Percentiles rank a stretch among this genome's conserved stretches.
Conservation (phyloP, 2,113 vertebrate genomes). For the Cercocebus atys region DNA sequence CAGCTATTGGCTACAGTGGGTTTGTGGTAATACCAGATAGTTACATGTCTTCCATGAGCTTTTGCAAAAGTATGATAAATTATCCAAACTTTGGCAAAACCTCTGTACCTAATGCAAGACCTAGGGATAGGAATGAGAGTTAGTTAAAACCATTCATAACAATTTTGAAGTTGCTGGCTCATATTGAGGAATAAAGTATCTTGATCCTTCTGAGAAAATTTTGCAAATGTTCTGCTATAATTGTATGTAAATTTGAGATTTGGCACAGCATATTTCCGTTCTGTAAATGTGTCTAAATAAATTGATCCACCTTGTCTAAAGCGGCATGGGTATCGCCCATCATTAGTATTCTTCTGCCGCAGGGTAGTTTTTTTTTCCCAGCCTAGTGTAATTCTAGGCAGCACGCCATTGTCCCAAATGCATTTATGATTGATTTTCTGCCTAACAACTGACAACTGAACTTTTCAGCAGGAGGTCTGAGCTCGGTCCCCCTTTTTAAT, state of each 20-base stretch:
- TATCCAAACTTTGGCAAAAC: neutral
- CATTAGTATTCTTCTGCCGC: conserved; percentile 37
- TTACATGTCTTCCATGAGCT: neutral
- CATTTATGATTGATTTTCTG: conserved; percentile 80
- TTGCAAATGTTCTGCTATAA: conserved; percentile 49
- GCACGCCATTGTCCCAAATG: conserved; percentile 60
- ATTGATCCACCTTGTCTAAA: conserved; percentile 53
- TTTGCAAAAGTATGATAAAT: neutral
- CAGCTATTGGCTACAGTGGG: neutral
- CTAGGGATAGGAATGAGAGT: neutral
- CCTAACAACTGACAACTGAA: conserved; percentile 74
- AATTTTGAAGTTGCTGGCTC: conserved; percentile 41
- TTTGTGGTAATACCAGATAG: neutral
- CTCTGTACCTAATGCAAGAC: neutral
- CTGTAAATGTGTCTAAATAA: conserved; percentile 58
- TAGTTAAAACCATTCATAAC: neutral
- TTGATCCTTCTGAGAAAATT: conserved; percentile 48
- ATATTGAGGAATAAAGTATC: neutral
- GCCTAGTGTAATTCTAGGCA: conserved; percentile 57
- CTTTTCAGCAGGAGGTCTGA: conserved; percentile 67
- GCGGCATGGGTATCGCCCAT: neutral
- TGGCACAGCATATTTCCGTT: neutral
- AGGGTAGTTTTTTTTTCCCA: conserved; percentile 3
- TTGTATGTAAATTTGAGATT: conserved; percentile 51
- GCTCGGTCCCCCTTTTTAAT: conserved; percentile 26